phyloP scores from a whole-genome alignment of 2,888 invertebrate genomes.

The Folsomia manolachei region DNA sequence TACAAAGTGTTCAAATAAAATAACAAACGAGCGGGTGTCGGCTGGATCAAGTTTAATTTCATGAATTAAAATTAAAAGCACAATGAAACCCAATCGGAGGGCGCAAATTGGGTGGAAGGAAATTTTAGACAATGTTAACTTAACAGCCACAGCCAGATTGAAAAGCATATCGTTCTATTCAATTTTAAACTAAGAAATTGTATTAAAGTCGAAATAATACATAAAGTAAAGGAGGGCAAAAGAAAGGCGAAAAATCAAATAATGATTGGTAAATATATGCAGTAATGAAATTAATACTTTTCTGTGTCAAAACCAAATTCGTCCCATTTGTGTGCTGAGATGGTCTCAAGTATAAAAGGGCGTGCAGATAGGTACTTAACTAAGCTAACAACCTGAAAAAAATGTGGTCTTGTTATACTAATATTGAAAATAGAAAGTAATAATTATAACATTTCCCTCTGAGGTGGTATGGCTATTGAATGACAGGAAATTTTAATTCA shows the following conservation, averaged over 20 bases:
- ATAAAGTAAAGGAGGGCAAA: not conserved
- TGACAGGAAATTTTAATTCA: constrained; percentile 1
- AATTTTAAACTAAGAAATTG: too few species aligned
- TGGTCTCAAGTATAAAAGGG: not conserved
- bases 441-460: not conserved
- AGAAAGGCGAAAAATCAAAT: not conserved
- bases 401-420: too few species aligned
- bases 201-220: too few species aligned
- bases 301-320: not conserved
- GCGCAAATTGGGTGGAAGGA: not conserved
- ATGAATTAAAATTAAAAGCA: constrained; percentile 7
- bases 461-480: not conserved
- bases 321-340: not conserved
- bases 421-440: not conserved
- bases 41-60: too few species aligned
- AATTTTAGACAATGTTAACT: not conserved
- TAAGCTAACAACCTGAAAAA: too few species aligned
- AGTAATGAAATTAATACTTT: constrained; percentile 4
- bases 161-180: too few species aligned
- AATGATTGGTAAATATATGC: not conserved
- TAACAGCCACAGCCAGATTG: too few species aligned
- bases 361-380: not conserved
- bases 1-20: too few species aligned
- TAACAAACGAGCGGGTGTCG: too few species aligned
- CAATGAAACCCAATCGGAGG: not conserved